Evolutionary conservation across 2,113 vertebrate species (phyloP).

Genomic region (Mixornis gularis): DNA sequence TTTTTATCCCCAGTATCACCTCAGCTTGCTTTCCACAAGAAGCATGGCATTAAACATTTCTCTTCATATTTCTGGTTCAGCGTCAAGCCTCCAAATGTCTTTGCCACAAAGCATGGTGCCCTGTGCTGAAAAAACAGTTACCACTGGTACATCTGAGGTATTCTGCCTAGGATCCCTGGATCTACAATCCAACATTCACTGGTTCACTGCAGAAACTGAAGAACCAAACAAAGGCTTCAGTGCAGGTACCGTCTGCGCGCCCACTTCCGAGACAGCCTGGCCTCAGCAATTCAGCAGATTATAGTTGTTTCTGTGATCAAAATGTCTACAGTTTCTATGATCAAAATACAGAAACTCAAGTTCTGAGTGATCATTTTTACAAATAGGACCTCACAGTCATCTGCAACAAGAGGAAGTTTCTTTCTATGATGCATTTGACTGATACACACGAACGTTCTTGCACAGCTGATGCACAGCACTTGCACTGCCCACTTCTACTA

Average conservation of each 20-base stretch:
- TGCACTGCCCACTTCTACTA: background rate
- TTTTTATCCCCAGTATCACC: background rate
- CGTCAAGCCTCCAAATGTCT: background rate
- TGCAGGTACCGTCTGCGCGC: fast-evolving
- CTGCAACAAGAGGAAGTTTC: background rate
- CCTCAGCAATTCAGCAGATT: background rate
- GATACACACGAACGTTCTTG: background rate
- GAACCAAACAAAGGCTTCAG: background rate
- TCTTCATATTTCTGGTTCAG: background rate
- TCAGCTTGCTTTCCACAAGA: background rate
- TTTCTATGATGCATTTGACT: background rate
- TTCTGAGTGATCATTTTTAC: background rate
- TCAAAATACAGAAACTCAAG: background rate
- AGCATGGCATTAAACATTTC: background rate
- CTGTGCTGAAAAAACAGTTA: background rate
- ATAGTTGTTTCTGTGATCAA: background rate
- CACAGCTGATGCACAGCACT: background rate
- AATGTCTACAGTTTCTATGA: background rate
- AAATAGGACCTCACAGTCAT: background rate
- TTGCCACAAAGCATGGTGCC: background rate
- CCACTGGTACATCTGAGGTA: background rate
- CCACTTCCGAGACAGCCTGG: background rate
- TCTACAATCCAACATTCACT: background rate
- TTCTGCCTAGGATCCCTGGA: background rate
- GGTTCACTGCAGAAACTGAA: background rate